Conservation (phyloP, 2,113 vertebrate genomes). For the Tachuris rubrigastra region DNA sequence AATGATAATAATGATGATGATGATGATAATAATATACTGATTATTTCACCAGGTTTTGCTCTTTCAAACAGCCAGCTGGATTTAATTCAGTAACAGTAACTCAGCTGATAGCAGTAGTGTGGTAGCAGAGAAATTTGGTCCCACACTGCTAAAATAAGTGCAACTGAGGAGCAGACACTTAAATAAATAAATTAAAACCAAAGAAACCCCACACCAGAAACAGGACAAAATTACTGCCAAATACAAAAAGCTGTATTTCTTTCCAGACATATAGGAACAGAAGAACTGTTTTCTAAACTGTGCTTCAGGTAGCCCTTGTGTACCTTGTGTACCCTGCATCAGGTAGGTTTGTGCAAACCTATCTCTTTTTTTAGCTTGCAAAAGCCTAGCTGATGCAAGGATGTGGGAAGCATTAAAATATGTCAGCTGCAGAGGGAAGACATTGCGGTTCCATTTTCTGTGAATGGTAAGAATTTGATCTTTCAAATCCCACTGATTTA, state of each 20-base stretch:
- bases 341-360: not conserved
- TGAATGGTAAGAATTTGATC: not conserved
- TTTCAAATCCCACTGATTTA: not conserved
- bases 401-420: not conserved
- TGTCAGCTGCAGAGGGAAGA: not conserved
- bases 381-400: not conserved
- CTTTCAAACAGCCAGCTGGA: not conserved
- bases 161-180: not conserved
- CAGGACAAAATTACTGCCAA: not conserved
- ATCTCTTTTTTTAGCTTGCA: not conserved
- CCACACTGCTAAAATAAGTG: not conserved
- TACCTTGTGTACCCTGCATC: accelerated
- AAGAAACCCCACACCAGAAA: not conserved
- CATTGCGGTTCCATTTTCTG: not conserved
- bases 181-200: not conserved
- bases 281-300: not conserved
- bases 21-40: not conserved
- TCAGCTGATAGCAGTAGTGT: not conserved
- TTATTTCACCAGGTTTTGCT: not conserved
- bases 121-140: not conserved
- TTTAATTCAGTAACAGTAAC: not conserved
- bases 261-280: not conserved
- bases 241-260: not conserved
- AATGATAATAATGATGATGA: not conserved
- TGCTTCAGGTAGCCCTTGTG: not conserved